Evolutionary conservation across 1,140 invertebrate genomes (phyloP).

Genomic region (Drosophila burlai): DNA sequence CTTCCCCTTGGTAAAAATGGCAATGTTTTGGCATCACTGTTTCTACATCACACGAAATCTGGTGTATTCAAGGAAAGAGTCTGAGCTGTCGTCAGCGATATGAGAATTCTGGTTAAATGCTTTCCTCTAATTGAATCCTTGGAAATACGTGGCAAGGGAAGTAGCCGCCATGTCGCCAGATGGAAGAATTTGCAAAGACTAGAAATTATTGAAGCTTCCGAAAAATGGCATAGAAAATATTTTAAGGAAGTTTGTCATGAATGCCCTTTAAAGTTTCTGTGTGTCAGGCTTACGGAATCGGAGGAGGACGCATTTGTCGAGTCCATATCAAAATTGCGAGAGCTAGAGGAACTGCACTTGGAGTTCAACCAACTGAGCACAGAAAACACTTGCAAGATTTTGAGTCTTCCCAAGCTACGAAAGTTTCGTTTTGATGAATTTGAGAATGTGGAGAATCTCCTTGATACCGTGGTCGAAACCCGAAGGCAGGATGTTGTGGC

Average conservation of each 20-base stretch:
- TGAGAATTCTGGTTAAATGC: slow-evolving; percentile 9
- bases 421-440: slow-evolving; percentile 27
- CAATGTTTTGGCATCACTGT: not conserved
- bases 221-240: not conserved
- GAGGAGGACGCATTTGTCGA: slow-evolving; percentile 12
- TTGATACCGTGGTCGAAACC: not conserved
- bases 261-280: slow-evolving; percentile 4
- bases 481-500: slow-evolving; percentile 17
- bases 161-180: slow-evolving; percentile 8
- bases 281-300: slow-evolving; percentile 9
- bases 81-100: not conserved
- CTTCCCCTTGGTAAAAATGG: slow-evolving; percentile 9
- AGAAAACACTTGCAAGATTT: slow-evolving; percentile 1
- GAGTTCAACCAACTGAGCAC: slow-evolving; percentile 9
- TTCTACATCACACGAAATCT: slow-evolving; percentile 8
- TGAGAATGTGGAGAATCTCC: not conserved
- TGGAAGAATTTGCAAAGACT: slow-evolving; percentile 17
- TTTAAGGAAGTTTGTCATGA: slow-evolving; percentile 18
- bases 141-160: not conserved
- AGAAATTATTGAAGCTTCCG: slow-evolving; percentile 1
- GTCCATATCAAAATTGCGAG: slow-evolving; percentile 3
- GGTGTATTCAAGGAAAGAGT: slow-evolving; percentile 10
- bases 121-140: slow-evolving; percentile 29
- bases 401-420: slow-evolving; percentile 24
- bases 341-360: slow-evolving; percentile 33